Evolutionary conservation across 2,797 vertebrate genomes (phyloP).

Genomic region (Gadopsis bispinosus): DNA sequence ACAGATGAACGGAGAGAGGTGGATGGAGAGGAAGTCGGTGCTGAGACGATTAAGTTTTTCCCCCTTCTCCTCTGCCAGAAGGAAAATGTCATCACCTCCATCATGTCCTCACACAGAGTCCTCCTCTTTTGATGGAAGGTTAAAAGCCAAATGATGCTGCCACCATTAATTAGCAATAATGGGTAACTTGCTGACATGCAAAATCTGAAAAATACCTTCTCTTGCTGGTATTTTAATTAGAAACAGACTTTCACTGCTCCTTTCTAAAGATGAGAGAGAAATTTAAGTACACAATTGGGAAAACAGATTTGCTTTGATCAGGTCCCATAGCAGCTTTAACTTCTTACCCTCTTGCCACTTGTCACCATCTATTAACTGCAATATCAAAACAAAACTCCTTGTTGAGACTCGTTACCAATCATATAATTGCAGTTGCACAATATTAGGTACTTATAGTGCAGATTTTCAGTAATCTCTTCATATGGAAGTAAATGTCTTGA

Average conservation of each 20-base stretch:
- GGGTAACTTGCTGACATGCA: slow-evolving; percentile 39
- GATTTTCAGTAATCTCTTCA: background rate
- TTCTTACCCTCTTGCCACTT: slow-evolving; percentile 21
- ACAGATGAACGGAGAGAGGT: slow-evolving; percentile 51
- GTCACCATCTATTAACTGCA: slow-evolving; percentile 15
- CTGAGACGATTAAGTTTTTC: slow-evolving; percentile 49
- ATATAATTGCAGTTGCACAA: background rate
- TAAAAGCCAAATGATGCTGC: slow-evolving; percentile 54
- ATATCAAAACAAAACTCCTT: slow-evolving; percentile 7
- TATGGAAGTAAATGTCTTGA: background rate
- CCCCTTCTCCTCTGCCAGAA: slow-evolving; percentile 42
- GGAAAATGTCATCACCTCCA: slow-evolving; percentile 57
- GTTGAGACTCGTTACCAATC: background rate
- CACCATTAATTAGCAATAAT: slow-evolving; percentile 50
- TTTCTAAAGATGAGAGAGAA: slow-evolving; percentile 44
- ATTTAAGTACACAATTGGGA: slow-evolving; percentile 39
- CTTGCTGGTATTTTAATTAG: slow-evolving; percentile 64
- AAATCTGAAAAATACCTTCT: slow-evolving; percentile 36
- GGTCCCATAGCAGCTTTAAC: slow-evolving; percentile 34
- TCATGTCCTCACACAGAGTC: slow-evolving; percentile 32
- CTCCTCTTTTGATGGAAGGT: slow-evolving; percentile 59
- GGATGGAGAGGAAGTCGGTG: slow-evolving; percentile 56
- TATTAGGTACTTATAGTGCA: background rate
- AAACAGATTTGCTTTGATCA: slow-evolving; percentile 65
- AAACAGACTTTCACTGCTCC: slow-evolving; percentile 42